Conservation (phyloP, 1,140 invertebrate species). For the Zelostemma sp. region DNA sequence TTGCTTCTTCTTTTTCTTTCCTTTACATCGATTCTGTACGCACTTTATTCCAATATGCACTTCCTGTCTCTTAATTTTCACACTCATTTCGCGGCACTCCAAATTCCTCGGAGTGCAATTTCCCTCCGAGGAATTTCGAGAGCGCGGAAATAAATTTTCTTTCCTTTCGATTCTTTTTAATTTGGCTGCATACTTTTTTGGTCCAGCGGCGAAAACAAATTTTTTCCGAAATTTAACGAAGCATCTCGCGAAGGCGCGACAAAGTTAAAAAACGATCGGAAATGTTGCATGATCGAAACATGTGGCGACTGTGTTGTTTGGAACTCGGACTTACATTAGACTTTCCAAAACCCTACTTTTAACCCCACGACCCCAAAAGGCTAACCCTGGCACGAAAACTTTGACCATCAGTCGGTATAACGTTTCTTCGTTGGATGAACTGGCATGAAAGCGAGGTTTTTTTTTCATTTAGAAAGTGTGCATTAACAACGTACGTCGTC, state of each 20-base stretch:
- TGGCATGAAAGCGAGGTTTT: background rate
- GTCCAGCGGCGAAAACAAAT: too few species aligned
- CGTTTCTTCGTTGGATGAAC: background rate
- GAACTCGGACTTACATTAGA: slow-evolving; percentile 46
- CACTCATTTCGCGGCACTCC: too few species aligned
- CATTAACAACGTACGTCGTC: background rate
- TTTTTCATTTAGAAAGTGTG: background rate
- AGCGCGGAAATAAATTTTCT: too few species aligned
- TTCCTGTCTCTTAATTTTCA: too few species aligned
- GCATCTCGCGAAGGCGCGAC: slow-evolving; percentile 39
- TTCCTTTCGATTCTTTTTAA: too few species aligned
- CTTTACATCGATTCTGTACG: too few species aligned
- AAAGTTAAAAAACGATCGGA: too few species aligned
- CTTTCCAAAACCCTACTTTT: background rate
- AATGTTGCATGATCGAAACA: slow-evolving; percentile 39
- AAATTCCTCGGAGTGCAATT: too few species aligned
- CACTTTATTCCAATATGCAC: too few species aligned
- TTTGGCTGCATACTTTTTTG: too few species aligned
- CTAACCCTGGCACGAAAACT: slow-evolving; percentile 1
- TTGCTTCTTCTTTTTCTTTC: too few species aligned
- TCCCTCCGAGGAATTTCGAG: too few species aligned
- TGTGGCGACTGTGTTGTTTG: slow-evolving; percentile 51
- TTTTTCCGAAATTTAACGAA: slow-evolving; percentile 31
- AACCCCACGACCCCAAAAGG: background rate
- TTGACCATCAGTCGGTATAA: background rate